A percentile compares a stretch with the other conserved stretches of the same genome.
These are phyloP conservation scores for Pocillopora damicornis DNA, from an alignment of 64 coral and sea anemone species.

Conservation along the genomic window DNA sequence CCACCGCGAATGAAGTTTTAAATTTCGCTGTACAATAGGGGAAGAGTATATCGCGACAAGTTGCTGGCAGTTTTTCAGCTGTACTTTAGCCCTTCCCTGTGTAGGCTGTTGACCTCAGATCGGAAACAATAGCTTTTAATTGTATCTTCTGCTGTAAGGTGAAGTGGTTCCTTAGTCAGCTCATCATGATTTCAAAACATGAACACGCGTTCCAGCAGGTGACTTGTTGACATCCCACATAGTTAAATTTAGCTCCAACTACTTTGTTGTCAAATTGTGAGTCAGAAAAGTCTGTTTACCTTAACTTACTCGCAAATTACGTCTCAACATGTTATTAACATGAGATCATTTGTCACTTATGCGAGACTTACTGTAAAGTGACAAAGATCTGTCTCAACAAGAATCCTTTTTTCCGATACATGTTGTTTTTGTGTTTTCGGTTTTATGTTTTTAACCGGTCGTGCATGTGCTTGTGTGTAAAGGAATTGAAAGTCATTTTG, in stretches of 20 bases:
- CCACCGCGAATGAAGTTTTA: too few species aligned
- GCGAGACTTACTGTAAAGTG: not conserved
- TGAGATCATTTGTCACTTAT: not conserved
- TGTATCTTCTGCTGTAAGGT: not conserved
- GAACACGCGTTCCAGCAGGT: not conserved
- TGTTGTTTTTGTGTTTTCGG: too few species aligned
- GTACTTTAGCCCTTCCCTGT: too few species aligned
- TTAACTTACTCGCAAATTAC: not conserved
- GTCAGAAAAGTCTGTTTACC: not conserved
- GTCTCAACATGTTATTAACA: not conserved
- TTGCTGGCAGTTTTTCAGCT: too few species aligned
- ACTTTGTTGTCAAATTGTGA: not conserved
- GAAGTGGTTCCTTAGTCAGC: not conserved
- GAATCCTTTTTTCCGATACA: not conserved
- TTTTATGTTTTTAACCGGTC: not conserved
- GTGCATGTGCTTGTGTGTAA: not conserved
- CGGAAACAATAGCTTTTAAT: constrained; percentile 1
- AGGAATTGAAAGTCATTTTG: not conserved
- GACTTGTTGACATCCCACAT: not conserved
- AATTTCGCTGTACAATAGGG: too few species aligned
- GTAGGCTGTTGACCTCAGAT: not conserved
- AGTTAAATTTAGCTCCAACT: not conserved
- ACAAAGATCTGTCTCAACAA: too few species aligned
- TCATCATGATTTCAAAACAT: not conserved
- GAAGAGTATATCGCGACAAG: too few species aligned